phyloP scores from a whole-genome alignment of 2,113 vertebrate species.

The Toxostoma redivivum region DNA sequence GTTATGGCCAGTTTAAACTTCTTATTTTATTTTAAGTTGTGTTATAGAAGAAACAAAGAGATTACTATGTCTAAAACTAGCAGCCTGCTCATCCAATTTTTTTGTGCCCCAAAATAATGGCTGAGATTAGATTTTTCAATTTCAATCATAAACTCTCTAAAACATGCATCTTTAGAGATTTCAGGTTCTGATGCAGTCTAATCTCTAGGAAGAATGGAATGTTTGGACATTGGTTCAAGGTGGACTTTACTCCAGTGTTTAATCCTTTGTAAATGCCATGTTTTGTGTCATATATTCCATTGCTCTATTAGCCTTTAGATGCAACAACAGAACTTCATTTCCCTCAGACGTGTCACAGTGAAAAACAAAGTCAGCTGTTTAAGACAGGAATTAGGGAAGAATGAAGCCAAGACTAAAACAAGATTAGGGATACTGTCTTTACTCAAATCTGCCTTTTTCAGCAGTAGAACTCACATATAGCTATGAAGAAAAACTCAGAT shows the following conservation, averaged over 20 bases:
- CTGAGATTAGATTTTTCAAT: not conserved
- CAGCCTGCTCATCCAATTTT: not conserved
- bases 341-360: not conserved
- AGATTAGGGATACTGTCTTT: not conserved
- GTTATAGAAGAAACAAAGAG: not conserved
- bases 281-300: not conserved
- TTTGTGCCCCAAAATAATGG: not conserved
- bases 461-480: not conserved
- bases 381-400: not conserved
- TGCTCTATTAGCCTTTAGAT: not conserved
- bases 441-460: not conserved
- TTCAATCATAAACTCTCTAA: not conserved
- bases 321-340: not conserved
- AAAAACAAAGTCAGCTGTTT: not conserved
- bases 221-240: not conserved
- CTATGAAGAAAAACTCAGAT: not conserved
- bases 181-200: rapidly evolving
- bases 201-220: not conserved
- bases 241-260: not conserved
- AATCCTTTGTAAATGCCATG: not conserved
- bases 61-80: not conserved
- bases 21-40: not conserved
- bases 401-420: not conserved
- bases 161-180: not conserved
- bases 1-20: not conserved